Base-by-base conservation (phyloP, 2,888 invertebrate genomes). In the Octodonta nipae region DNA sequence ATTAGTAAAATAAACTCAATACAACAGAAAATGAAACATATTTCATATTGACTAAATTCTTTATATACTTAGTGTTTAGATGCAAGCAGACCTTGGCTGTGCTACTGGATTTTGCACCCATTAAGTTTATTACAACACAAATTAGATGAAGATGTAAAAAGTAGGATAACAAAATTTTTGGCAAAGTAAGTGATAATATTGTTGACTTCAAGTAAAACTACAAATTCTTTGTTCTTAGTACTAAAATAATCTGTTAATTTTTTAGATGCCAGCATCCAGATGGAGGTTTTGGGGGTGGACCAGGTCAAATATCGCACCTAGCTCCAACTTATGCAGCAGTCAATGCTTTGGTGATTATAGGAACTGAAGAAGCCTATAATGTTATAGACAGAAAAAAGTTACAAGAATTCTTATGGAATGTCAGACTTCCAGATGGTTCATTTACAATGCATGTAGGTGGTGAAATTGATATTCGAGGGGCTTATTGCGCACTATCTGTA, bases 251-350 rank as follows among this genome's bases (percentile, higher is more conserved):
- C n/a, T n/a, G n/a, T 10, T 13, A 16, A 26, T 25, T 29, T 11
- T 31, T 2, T 35, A 69, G 73, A 51, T 88, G 87, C 55, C 87
- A 88, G 56, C 72, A 75, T 56, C 68, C 73, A 7, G 67, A 73
- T 28, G 92, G 92, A 22, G 93, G 93, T 1, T 93, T 89, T 67
- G 82, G 81, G 35, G 98, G 98, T 33, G 96, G 96, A 0, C 96
- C 95, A 1, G 77, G 80, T 1, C 96, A 98, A 60, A 67, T 73
- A 50, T 71, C 95, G 12, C 98, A 98, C 64, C 68, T 99, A 36
- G 98, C 98, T 1, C 81, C 96, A 3, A 98, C 96, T 1, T 99
- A 95, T 66, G 96, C 95, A 28, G 93, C 96, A 38, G 78, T 98
- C 0, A 91, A 88, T 68, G 81, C 91, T 14, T 66, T 98, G 4